Evolutionary conservation across 1,140 invertebrate species (phyloP), one percentile per base, ranked within the genome.

Genomic region (Pseudomyrmex sp.): DNA sequence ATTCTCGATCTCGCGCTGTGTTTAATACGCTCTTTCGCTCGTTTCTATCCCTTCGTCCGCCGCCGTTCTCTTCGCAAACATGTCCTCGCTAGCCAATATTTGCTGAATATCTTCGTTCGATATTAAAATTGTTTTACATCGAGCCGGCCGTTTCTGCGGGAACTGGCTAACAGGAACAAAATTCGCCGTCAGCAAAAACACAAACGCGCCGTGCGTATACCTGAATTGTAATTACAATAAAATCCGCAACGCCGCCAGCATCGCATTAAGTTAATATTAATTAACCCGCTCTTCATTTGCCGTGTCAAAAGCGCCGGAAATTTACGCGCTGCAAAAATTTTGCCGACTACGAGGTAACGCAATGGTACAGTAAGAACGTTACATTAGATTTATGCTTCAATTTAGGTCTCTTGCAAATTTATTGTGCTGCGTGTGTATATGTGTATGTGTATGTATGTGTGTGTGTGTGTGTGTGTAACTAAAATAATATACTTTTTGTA

Each of bases 201-300:
- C 58, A 82, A 63, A 9, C 70, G 48, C 26, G 70, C 35, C 35
- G 35, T 0, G 35, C 35, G 35, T 35, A 5, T 73, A 82, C 63
- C 80, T 56, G 50, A 52, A 82, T 82, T 76, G 80, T 82, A 82
- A 82, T 82, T 76, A 63, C 80, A 82, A 82, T 75, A 82, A 82
- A 82, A 82, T 82, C 48, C 72, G 72, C 80, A 75, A 76, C 73
- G 59, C 72, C 66, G 44, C 35, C 66, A 35, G 54, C 80, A 44
- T 63, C 59, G 59, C 80, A 76, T 82, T 82, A 82, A 82, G 80
- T 72, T 82, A 82, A 82, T 82, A 82, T 82, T 75, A 82, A 82
- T 82, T 82, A 82, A 82, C 70, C 10, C 10, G 70, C 76, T 70
- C 44, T 80, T 59, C 76, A 66, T 72, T 80, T 70, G 48, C 66